A percentile compares a stretch with the other conserved stretches of the same genome.
These are phyloP conservation scores for Parazoanthus darwini DNA, from an alignment of 92 coral and sea anemone genomes.

Conservation along the genomic window DNA sequence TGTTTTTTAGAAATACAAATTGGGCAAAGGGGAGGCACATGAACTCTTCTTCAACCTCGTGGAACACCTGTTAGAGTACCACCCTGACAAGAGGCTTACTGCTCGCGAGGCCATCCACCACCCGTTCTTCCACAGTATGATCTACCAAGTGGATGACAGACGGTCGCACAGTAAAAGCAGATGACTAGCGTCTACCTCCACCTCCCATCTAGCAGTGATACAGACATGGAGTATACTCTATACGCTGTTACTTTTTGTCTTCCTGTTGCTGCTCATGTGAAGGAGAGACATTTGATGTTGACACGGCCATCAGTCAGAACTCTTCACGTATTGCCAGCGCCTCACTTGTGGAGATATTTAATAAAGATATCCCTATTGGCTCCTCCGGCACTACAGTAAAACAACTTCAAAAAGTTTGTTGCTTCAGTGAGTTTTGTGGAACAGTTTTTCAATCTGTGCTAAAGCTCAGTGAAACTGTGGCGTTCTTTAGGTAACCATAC, in stretches of 20 bases:
- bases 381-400: not conserved
- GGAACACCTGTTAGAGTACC: conserved; percentile 86
- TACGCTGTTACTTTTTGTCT: not conserved
- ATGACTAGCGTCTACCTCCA: conserved; percentile 64
- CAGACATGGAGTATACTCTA: conserved; percentile 30
- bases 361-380: too few species aligned
- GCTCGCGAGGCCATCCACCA: conserved; percentile 89
- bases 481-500: not conserved
- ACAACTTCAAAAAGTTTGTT: not conserved
- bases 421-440: too few species aligned
- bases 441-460: not conserved
- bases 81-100: conserved; percentile 76
- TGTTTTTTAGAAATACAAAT: conserved; percentile 78
- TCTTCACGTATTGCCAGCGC: too few species aligned
- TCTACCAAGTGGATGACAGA: conserved; percentile 51
- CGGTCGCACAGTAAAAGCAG: conserved; percentile 93
- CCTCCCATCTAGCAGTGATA: not conserved
- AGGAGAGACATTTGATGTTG: not conserved
- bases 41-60: conserved; percentile 81
- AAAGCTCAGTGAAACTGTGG: not conserved
- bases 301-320: not conserved
- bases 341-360: not conserved
- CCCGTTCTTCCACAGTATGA: conserved; percentile 81
- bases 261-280: conserved; percentile 10
- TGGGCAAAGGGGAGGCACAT: conserved; percentile 76